These are phyloP conservation scores for Platorchestia sp. DNA, from an alignment of 1,140 invertebrate species.

Conservation along the genomic window DNA sequence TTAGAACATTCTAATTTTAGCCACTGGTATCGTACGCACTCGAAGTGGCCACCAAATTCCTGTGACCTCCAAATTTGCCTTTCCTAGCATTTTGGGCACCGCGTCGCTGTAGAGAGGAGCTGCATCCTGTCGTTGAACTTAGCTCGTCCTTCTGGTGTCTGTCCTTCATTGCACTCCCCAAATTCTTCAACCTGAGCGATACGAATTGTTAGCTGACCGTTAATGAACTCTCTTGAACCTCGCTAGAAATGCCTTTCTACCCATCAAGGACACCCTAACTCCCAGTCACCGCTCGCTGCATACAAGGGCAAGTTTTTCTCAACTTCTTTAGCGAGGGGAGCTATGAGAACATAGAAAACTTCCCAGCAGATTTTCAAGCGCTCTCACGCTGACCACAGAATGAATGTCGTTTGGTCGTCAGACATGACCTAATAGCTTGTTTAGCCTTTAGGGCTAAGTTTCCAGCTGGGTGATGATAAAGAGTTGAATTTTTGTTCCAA, in stretches of 20 bases:
- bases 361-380: background rate
- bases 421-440: background rate
- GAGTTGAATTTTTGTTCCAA: background rate
- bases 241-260: background rate
- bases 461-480: background rate
- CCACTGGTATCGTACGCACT: background rate
- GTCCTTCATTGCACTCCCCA: background rate
- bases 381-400: background rate
- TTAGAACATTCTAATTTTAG: background rate
- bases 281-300: background rate
- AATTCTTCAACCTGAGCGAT: background rate
- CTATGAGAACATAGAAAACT: background rate
- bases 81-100: background rate
- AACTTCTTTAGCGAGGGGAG: background rate
- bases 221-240: background rate
- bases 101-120: background rate
- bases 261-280: background rate
- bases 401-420: background rate
- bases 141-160: background rate
- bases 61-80: background rate
- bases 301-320: background rate
- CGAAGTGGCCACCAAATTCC: background rate
- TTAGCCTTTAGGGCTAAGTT: background rate
- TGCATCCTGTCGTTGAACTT: background rate
- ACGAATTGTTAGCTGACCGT: background rate